Percentiles rank a stretch among this genome's conserved stretches.
phyloP scores from a whole-genome alignment of 1,140 invertebrate species.

The Nasonia vitripennis region DNA sequence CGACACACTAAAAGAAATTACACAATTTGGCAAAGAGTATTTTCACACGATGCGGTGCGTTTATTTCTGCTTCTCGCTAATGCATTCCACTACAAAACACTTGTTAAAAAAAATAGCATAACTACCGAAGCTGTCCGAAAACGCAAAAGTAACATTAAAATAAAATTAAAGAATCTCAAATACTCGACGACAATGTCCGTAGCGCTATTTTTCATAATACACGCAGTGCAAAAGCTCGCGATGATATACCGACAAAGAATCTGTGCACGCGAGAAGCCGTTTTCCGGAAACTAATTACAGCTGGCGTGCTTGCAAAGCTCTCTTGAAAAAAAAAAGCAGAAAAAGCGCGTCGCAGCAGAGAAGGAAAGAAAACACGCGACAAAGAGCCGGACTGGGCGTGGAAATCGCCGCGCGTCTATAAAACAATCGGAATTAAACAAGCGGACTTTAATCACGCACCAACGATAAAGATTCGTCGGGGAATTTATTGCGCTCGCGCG shows the following conservation, averaged over 20 bases:
- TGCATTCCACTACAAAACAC: background rate
- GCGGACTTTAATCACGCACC: constrained; percentile 34
- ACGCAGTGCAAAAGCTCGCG: no score
- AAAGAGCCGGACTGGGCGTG: background rate
- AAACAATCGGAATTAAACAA: constrained; percentile 48
- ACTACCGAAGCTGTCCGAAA: no score
- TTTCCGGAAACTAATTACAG: constrained; percentile 7
- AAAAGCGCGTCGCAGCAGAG: no score
- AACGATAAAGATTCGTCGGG: constrained; percentile 40
- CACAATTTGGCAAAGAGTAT: background rate
- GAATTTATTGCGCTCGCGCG: constrained; percentile 26
- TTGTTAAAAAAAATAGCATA: no score
- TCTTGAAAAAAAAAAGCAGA: background rate
- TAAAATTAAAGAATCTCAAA: no score
- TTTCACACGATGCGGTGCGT: background rate
- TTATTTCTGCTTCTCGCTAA: background rate
- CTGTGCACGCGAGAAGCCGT: background rate
- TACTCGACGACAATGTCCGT: no score
- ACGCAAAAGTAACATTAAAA: no score
- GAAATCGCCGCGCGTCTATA: constrained; percentile 25
- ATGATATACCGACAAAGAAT: background rate
- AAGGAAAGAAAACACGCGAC: background rate
- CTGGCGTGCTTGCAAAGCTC: background rate
- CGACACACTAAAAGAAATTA: background rate
- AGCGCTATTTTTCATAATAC: no score